Base-by-base conservation (phyloP, 2,888 invertebrate species). In the Diaprepes abbreviatus region DNA sequence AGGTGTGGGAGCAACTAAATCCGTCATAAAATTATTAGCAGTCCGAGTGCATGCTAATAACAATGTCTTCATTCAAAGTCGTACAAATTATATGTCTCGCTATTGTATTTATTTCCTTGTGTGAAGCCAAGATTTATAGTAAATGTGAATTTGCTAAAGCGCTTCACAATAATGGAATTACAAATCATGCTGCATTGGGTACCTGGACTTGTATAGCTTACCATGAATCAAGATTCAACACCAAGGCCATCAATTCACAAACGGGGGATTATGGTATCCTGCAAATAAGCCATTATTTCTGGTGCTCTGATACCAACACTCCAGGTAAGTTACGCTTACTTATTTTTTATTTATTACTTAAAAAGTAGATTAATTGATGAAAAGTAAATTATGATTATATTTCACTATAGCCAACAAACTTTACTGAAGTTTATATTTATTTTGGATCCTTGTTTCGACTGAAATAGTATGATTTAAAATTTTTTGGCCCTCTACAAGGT, bases 91-190 rank as follows among this genome's bases (percentile, higher is more conserved):
- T 38, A 38, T 38, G 14, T 24, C 1, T 55, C 2, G 21, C n/a
- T 9, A 2, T 50, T 9, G 14, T 16, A 7, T 28, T 28, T 10
- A 3, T 7, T 28, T 6, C 9, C 19, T 35, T 6, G 2, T 54
- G 35, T n/a, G 33, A 35, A 17, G 64, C 55, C 3, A 64, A 55
- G 14, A 31, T 74, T 59, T 74, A 62, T 33, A 59, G 52, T 6
- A 71, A 69, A 40, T 75, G 75, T 59, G 75, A 74, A 55, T 70
- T 75, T 28, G 74, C 72, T 14, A 40, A 55, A 12, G 33, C 33
- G 5, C 31, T 74, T 28, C 28, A 40, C n/a, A 38, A 50, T 7
- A 31, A 86, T 92, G 87, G 3, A 91, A 87, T 92, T 92, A 81
- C 24, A 80, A 3, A 1, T 1, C 35, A n/a, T 35, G 80, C 67